Evolutionary conservation across 2,113 vertebrate species (phyloP), one percentile per base, ranked within the genome.

Genomic region (Camarhynchus parvulus): DNA sequence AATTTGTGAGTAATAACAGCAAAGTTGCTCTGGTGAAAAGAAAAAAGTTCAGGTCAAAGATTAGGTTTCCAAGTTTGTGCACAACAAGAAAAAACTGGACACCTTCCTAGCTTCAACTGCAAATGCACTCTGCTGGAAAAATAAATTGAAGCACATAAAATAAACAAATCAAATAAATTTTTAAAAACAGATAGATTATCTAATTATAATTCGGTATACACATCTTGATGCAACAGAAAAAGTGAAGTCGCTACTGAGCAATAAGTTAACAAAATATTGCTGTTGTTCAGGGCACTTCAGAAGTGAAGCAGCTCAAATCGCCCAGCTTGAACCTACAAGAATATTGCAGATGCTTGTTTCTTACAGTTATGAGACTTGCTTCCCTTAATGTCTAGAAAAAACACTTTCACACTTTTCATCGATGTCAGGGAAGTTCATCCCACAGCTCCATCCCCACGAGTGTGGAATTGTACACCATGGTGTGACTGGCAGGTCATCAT

Each of bases 391-490:
- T 9, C 64, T 55, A 39, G 39, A 15, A 79, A 66, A 75, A 61
- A 1, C 6, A 18, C 27, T 75, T 78, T 5, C 35, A 27, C 1
- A 1, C 10, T 81, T 41, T 23, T 33, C 23, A 15, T 7, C 16
- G 25, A 5, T 4, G 2, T 8, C 31, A 44, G 41, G 42, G 31
- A 56, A 31, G 37, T 14, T 33, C 22, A 5, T 8, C 12, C 13
- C 28, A 8, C 4, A 2, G 3, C 47, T 7, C 41, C 44, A 24
- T 52, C 4, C 15, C 41, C 12, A 4, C 0, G 22, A 31, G 23
- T 1, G 17, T 15, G 25, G 46, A 39, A 37, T 15, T 47, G n/a
- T 41, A 17, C 30, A 24, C 12, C 27, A 3, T 0, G 0, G 18
- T 17, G 7, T 21, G 68, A 35, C 13, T 55, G 53, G 31, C 59